Evolutionary conservation across 2,113 vertebrate genomes (phyloP).

Genomic region (Pachyramphus minor): DNA sequence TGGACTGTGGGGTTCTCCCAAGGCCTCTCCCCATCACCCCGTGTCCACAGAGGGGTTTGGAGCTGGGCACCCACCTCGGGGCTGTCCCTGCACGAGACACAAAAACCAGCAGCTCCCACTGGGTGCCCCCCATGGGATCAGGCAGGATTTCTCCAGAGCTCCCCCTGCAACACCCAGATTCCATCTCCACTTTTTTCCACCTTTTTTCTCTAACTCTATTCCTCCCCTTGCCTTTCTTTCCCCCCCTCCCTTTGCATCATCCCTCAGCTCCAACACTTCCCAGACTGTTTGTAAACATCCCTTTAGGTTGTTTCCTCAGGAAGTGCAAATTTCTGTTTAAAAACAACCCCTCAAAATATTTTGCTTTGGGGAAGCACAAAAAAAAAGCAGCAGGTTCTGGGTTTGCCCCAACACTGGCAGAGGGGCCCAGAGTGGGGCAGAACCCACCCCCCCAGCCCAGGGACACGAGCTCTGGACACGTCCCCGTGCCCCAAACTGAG

Average conservation of each 20-base stretch:
- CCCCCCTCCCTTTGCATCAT: not conserved
- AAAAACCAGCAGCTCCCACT: not conserved
- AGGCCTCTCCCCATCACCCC: not conserved
- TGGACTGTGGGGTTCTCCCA: not conserved
- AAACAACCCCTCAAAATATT: not conserved
- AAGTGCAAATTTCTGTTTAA: not conserved
- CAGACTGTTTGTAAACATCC: not conserved
- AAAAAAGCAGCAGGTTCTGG: not conserved
- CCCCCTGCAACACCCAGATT: not conserved
- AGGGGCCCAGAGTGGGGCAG: not conserved
- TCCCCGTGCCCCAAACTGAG: rapidly evolving
- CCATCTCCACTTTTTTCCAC: not conserved
- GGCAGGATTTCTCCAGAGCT: not conserved
- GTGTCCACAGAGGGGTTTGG: rapidly evolving
- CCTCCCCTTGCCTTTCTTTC: rapidly evolving
- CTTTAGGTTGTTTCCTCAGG: not conserved
- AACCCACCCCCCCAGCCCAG: rapidly evolving
- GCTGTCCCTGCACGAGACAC: not conserved
- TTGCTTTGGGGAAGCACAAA: not conserved
- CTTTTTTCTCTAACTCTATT: not conserved
- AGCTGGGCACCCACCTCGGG: not conserved
- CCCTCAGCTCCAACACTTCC: not conserved
- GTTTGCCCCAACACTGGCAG: not conserved
- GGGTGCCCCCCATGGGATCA: not conserved
- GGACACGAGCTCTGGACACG: not conserved